phyloP scores from a whole-genome alignment of 2,797 vertebrate genomes.

The Rhynchotus rufescens region DNA sequence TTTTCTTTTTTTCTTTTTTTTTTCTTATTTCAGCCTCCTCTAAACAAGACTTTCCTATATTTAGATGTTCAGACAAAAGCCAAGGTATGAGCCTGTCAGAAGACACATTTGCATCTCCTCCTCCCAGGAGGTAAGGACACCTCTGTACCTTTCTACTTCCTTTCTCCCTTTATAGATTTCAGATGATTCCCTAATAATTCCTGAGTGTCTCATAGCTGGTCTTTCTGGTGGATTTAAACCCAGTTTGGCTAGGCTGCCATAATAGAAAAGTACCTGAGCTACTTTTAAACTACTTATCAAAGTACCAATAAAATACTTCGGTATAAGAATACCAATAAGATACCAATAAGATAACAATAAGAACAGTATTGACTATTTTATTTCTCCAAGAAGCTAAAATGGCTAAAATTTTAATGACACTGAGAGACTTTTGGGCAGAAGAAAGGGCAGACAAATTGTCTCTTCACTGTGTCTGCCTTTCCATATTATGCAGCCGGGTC shows the following conservation, averaged over 20 bases:
- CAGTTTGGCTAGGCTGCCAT: not conserved
- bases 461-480: not conserved
- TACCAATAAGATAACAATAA: too few species aligned
- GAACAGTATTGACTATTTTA: not conserved
- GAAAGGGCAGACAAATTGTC: not conserved
- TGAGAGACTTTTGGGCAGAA: not conserved
- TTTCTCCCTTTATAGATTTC: not conserved
- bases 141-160: not conserved
- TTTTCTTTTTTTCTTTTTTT: not conserved
- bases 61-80: not conserved
- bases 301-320: not conserved
- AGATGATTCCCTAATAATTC: not conserved
- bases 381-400: not conserved
- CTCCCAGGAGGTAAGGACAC: not conserved
- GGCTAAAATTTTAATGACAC: not conserved
- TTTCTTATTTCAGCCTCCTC: not conserved
- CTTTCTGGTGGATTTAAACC: not conserved
- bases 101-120: not conserved
- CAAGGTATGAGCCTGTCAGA: not conserved
- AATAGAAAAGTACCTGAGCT: not conserved
- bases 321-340: too few species aligned
- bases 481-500: not conserved
- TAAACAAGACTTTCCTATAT: not conserved
- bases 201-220: not conserved
- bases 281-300: not conserved